A percentile compares a stretch with the other conserved stretches of the same genome.
Evolutionary conservation across 2,797 vertebrate species (phyloP).

Genomic region (Sebastes reedi): DNA sequence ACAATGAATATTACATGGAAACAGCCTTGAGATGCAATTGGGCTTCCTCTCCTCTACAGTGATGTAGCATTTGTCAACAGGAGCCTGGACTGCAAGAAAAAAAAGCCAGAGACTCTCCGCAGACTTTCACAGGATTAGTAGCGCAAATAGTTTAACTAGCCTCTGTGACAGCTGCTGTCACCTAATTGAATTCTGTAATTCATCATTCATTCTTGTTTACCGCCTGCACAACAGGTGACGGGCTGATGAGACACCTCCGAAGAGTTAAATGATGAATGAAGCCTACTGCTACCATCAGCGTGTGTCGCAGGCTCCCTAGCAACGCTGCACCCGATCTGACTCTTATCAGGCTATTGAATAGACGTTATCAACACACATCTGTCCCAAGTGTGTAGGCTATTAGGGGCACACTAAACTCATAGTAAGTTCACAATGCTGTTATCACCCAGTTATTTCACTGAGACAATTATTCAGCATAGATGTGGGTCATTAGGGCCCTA

Average conservation of each 20-base stretch:
- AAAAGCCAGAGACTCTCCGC: not conserved
- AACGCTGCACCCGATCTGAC: not conserved
- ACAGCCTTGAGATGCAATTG: conserved; percentile 72
- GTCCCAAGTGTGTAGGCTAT: too few species aligned
- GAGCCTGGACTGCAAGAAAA: conserved; percentile 21
- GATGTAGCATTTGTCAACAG: conserved; percentile 62
- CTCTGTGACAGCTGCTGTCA: conserved; percentile 62
- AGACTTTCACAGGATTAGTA: conserved; percentile 42
- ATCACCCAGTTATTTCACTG: too few species aligned
- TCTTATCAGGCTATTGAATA: too few species aligned
- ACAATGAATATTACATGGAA: conserved; percentile 82
- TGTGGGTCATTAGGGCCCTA: too few species aligned
- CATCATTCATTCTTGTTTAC: conserved; percentile 69
- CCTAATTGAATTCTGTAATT: conserved; percentile 68
- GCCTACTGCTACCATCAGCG: conserved; percentile 36
- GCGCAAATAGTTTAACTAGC: conserved; percentile 61
- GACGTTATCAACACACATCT: too few species aligned
- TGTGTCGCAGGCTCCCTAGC: conserved; percentile 4
- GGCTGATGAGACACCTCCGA: conserved; percentile 52
- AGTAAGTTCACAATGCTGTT: too few species aligned
- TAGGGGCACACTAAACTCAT: too few species aligned
- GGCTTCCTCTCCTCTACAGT: conserved; percentile 51
- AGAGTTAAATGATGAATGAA: conserved; percentile 68
- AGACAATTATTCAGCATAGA: too few species aligned
- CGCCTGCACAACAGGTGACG: conserved; percentile 63